phyloP scores from a whole-genome alignment of 1,140 invertebrate genomes.

The Hyles vespertilio region DNA sequence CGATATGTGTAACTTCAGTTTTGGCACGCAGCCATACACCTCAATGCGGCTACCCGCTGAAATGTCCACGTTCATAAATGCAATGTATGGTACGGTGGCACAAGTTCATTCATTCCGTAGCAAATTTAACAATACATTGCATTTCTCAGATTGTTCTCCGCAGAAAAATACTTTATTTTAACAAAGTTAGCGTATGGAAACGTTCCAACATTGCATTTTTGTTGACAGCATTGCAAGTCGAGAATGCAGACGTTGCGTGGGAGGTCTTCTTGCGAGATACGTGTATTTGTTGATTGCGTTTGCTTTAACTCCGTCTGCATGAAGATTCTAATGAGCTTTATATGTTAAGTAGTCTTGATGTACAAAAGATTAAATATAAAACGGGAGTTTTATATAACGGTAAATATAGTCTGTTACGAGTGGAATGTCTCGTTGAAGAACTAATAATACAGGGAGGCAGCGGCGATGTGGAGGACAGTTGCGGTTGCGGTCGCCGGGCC shows the following conservation, averaged over 20 bases:
- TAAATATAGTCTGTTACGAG: background rate
- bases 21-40: constrained; percentile 25
- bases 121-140: constrained; percentile 16
- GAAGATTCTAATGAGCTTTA: background rate
- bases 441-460: constrained; percentile 13
- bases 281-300: no score
- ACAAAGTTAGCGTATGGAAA: constrained; percentile 7
- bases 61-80: constrained; percentile 10
- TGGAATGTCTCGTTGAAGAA: constrained; percentile 4
- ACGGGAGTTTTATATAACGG: background rate
- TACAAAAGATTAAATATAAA: background rate
- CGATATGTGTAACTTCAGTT: constrained; percentile 12
- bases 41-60: constrained; percentile 12
- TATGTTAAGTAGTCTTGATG: background rate
- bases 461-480: constrained; percentile 21
- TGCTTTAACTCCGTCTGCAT: background rate
- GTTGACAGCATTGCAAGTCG: no score
- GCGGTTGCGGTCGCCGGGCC: constrained; percentile 33
- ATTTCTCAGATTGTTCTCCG: constrained; percentile 16
- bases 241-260: no score
- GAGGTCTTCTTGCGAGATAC: no score
- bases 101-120: constrained; percentile 6
- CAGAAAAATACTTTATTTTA: constrained; percentile 9
- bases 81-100: constrained; percentile 9
- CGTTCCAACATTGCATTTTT: background rate